Evolutionary conservation across 2,797 vertebrate species (phyloP), one percentile per base, ranked within the genome.

Genomic region (Podargus strigoides): DNA sequence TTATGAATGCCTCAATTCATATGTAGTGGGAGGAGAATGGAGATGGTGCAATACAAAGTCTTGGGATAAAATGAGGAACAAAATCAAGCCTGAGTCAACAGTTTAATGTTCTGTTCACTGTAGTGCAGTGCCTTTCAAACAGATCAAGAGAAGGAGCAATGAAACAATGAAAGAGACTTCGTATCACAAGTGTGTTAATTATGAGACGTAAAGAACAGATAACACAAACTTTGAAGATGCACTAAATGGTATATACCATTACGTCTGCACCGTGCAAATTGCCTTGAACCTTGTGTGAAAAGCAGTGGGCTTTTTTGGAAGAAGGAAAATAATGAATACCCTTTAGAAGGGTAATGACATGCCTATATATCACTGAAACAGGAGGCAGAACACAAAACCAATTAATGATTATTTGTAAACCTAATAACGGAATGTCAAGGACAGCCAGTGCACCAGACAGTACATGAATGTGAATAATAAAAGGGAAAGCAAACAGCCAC

Each of bases 351-450:
- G 87, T 92, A 95, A 91, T 94, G 95, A 20, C 95, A 91, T 93
- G 89, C 85, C 96, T 96, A 97, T 97, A 93, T 87, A 96, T 97
- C 94, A 96, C 80, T 82, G 93, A 93, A 97, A 96, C 85, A 93
- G 94, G 94, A 93, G 90, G 90, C 93, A 96, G 95, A 93, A 82
- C 96, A 93, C 90, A 77, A 72, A 93, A 89, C 75, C 96, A 97
- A 97, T 96, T 96, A 96, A 96, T 96, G 96, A 96, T 94, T 97
- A 96, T 97, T 97, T 97, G 93, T 97, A 96, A 97, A 96, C 63
- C 90, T 95, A 93, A 95, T 94, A 96, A 94, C 85, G 89, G 90
- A 95, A 93, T 90, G 89, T 89, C 95, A 97, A 96, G 96, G 94
- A 93, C 93, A 93, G 72, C 69, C 87, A 56, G 85, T 75, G 78